Percentiles rank a stretch among this genome's conserved stretches.
phyloP scores from a whole-genome alignment of 1,140 invertebrate genomes.

The Meteorus sp. region DNA sequence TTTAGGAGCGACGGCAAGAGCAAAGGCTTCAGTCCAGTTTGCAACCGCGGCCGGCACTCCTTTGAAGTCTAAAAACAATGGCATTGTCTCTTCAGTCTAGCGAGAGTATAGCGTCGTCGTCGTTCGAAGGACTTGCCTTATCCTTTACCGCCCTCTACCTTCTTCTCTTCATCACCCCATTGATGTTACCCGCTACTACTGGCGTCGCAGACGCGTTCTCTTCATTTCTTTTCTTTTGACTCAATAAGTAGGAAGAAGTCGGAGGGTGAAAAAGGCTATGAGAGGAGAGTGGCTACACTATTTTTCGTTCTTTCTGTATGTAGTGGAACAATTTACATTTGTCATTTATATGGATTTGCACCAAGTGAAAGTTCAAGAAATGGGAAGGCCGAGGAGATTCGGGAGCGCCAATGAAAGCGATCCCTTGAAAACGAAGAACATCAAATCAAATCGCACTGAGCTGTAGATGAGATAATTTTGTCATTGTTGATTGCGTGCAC shows the following conservation, averaged over 20 bases:
- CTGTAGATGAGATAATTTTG: too few species aligned
- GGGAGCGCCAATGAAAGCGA: too few species aligned
- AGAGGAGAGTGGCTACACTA: slow-evolving; percentile 29
- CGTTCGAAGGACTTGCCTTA: slow-evolving; percentile 1
- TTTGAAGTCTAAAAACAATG: slow-evolving; percentile 62
- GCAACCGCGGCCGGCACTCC: slow-evolving; percentile 49
- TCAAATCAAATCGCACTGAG: too few species aligned
- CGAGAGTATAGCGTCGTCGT: too few species aligned
- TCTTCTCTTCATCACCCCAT: neutral
- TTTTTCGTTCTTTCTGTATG: too few species aligned
- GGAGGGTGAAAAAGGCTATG: slow-evolving; percentile 2
- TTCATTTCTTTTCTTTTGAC: too few species aligned
- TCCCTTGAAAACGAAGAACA: too few species aligned
- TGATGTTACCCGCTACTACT: slow-evolving; percentile 8
- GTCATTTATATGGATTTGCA: slow-evolving; percentile 38
- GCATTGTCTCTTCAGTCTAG: slow-evolving; percentile 61
- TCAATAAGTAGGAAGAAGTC: slow-evolving; percentile 29
- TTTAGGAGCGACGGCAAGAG: slow-evolving; percentile 59
- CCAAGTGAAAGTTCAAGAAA: slow-evolving; percentile 2
- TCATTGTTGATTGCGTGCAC: too few species aligned
- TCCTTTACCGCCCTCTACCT: neutral
- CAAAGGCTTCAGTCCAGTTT: slow-evolving; percentile 56
- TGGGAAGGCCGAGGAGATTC: neutral
- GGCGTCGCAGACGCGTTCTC: slow-evolving; percentile 27
- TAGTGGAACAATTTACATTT: slow-evolving; percentile 47